phyloP scores from a whole-genome alignment of 2,113 vertebrate species.

The Butastur rufipennis region DNA sequence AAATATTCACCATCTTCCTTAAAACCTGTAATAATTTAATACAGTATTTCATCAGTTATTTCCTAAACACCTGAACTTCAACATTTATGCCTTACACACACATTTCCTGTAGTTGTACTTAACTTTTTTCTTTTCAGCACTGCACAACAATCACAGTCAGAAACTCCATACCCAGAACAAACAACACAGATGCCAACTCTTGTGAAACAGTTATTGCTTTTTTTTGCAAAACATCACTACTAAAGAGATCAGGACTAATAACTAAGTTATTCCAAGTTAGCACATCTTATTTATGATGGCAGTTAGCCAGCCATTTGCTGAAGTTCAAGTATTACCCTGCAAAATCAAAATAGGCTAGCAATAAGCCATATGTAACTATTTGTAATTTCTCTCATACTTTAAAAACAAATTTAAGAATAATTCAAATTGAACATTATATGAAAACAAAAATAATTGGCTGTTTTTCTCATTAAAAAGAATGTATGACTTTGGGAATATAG shows the following conservation, averaged over 20 bases:
- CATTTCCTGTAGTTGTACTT: neutral
- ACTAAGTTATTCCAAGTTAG: neutral
- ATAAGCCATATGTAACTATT: neutral
- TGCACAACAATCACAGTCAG: neutral
- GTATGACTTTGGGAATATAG: neutral
- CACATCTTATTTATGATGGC: neutral
- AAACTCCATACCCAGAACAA: neutral
- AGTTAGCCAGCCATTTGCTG: neutral
- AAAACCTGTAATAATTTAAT: constrained; percentile 80
- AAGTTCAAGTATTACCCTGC: neutral
- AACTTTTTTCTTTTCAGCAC: neutral
- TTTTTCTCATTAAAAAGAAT: neutral
- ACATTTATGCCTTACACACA: neutral
- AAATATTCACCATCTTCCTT: constrained; percentile 83
- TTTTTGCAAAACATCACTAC: neutral
- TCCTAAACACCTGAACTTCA: neutral
- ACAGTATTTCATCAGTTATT: neutral
- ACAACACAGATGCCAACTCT: neutral
- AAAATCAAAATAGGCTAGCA: neutral
- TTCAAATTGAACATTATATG: neutral
- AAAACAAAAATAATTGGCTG: neutral
- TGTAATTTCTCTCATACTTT: neutral
- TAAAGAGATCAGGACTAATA: neutral
- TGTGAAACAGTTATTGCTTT: neutral
- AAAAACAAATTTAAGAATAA: neutral